A percentile compares a stretch with the other conserved stretches of the same genome.
These are phyloP conservation scores for Lochmaea crataegi DNA, from an alignment of 2,888 invertebrate genomes.

Conservation along the genomic window DNA sequence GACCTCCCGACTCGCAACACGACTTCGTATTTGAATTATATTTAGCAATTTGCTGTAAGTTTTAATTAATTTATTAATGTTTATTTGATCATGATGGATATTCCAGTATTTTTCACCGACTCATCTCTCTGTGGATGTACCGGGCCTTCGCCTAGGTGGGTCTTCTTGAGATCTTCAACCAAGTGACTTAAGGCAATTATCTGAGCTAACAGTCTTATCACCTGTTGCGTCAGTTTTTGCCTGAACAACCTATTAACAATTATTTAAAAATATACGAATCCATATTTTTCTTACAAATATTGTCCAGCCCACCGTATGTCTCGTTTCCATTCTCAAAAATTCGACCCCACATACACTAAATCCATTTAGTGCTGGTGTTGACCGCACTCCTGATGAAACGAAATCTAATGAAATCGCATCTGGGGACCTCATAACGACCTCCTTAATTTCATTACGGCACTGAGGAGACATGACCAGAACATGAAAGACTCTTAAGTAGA, in stretches of 20 bases:
- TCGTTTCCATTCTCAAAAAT: conserved; percentile 17
- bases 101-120: no score
- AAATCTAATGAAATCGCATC: conserved; percentile 40
- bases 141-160: no score
- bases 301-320: background rate
- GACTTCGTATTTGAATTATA: background rate
- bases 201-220: no score
- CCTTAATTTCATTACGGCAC: conserved; percentile 42
- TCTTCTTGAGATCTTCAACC: no score
- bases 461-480: conserved; percentile 46
- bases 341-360: conserved; percentile 20
- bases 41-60: background rate
- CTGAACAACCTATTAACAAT: no score
- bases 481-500: conserved; percentile 48
- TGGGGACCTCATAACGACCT: conserved; percentile 39
- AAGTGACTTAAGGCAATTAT: no score
- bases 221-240: no score
- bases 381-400: conserved; percentile 23
- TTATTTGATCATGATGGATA: no score
- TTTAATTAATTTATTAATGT: no score
- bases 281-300: background rate
- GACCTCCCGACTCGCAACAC: conserved; percentile 14
- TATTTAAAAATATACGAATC: no score
- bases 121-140: no score
- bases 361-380: conserved; percentile 24